Base-by-base conservation (phyloP, 2,888 invertebrate genomes). In the Apamea crenata region DNA sequence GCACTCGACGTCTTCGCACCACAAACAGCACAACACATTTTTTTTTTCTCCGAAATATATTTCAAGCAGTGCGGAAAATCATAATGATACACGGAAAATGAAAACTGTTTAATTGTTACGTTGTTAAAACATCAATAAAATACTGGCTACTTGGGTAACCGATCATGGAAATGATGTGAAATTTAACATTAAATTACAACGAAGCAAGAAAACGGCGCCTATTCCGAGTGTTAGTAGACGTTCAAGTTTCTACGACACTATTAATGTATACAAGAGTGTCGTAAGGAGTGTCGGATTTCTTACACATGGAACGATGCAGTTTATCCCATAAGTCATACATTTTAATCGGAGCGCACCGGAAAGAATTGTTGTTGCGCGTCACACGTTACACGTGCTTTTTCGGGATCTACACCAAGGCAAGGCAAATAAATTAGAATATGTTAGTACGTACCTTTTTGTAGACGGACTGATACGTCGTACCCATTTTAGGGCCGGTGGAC, bases 401-500 rank as follows among this genome's bases (percentile, higher is more conserved):
- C 25, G 53, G 25, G 12, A 47, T 36, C 18, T n/a, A 47, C 16
- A 74, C 14, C 59, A 40, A 25, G 18, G 14, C 36, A 10, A 71
- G 6, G 25, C 7, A 53, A 63, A 68, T 18, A 79, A n/a, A 80
- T 40, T 12, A 36, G 4, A 3, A 3, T 56, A n/a, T 53, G n/a
- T 40, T 56, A 21, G 21, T 32, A 85, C 87, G 82, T 91, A 96
- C 96, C 95, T 96, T 96, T 90, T 96, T 96, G 80, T 93, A 95
- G 72, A 96, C 96, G 2, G 96, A 96, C 89, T 96, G 96, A 85
- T 96, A 96, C n/a, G 96, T 96, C 61, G 95, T 91, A 70, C 93
- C 92, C 93, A 95, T 93, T 89, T 95, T 96, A 68, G 94, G 89
- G 82, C 89, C 90, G 53, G 96, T 94, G 61, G 95, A 94, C 90